Evolutionary conservation across 2,888 invertebrate species (phyloP).

Genomic region (Limnephilus marmoratus): DNA sequence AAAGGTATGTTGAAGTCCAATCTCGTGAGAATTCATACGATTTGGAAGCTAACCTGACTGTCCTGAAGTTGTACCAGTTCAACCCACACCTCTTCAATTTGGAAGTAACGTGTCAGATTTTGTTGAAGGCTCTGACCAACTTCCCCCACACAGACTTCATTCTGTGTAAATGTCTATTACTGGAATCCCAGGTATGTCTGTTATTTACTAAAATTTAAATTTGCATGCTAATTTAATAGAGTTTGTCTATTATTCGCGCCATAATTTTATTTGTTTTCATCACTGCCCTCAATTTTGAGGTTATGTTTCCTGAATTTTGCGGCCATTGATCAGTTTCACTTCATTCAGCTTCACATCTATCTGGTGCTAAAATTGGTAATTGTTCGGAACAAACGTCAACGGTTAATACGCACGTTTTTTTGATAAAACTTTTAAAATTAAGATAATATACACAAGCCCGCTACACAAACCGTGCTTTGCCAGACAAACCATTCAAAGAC

Average conservation of each 20-base stretch:
- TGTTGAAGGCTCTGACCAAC: constrained; percentile 97
- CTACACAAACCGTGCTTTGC: too few relatives aligned
- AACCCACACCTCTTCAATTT: constrained; percentile 92
- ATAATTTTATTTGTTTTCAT: background rate
- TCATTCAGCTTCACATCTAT: background rate
- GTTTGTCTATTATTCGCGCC: too few relatives aligned
- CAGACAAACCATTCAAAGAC: too few relatives aligned
- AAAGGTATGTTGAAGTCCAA: constrained; percentile 95
- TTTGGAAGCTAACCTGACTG: constrained; percentile 97
- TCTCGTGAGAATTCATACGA: constrained; percentile 96
- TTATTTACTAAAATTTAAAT: background rate
- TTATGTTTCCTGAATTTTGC: background rate
- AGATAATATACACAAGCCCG: too few relatives aligned
- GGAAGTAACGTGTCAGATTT: constrained; percentile 91
- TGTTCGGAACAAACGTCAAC: too few relatives aligned
- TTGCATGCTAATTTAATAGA: background rate
- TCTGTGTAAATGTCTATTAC: constrained; percentile 96
- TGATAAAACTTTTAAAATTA: too few relatives aligned
- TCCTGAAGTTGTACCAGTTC: constrained; percentile 97
- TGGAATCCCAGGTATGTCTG: constrained; percentile 81
- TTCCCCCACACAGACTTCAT: constrained; percentile 98
- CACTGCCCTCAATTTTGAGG: background rate
- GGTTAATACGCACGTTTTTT: too few relatives aligned
- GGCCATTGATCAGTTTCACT: background rate
- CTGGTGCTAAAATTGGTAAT: too few relatives aligned